These are phyloP conservation scores for Podarcis lilfordi DNA, from an alignment of 2,797 vertebrate genomes.

Conservation along the genomic window DNA sequence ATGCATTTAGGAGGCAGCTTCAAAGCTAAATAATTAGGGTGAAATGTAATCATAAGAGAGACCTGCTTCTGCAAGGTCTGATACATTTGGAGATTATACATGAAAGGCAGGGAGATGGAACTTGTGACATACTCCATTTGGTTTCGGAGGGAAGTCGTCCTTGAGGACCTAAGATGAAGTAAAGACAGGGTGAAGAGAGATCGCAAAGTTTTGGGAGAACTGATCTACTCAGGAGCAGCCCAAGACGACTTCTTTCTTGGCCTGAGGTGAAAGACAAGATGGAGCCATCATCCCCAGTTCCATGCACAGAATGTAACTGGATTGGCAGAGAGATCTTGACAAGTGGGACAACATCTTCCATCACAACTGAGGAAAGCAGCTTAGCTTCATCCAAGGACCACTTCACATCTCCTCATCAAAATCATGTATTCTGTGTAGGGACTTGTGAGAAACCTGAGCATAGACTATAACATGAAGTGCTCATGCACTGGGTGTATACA, in stretches of 20 bases:
- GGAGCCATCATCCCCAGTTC: not conserved
- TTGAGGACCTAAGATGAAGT: not conserved
- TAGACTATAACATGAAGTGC: too few relatives aligned
- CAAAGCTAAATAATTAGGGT: conserved; percentile 10
- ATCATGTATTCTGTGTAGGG: too few relatives aligned
- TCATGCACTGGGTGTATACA: too few relatives aligned
- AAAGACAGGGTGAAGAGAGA: not conserved
- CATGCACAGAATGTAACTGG: not conserved
- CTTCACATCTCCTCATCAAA: too few relatives aligned
- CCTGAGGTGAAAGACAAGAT: not conserved
- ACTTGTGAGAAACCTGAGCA: too few relatives aligned
- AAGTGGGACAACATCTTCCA: not conserved
- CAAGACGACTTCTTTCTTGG: not conserved
- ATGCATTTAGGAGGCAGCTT: conserved; percentile 14
- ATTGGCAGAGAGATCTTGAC: too few relatives aligned
- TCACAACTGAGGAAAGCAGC: not conserved
- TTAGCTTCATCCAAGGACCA: not conserved
- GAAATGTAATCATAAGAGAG: not conserved
- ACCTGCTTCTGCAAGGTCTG: not conserved
- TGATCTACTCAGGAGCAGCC: not conserved
- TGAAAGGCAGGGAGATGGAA: not conserved
- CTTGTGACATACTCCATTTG: not conserved
- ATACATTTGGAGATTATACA: conserved; percentile 12
- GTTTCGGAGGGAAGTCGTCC: not conserved
- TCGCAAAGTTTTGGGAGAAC: not conserved